phyloP scores from a whole-genome alignment of 1,140 invertebrate species.

The Rhizoglyphus robini region DNA sequence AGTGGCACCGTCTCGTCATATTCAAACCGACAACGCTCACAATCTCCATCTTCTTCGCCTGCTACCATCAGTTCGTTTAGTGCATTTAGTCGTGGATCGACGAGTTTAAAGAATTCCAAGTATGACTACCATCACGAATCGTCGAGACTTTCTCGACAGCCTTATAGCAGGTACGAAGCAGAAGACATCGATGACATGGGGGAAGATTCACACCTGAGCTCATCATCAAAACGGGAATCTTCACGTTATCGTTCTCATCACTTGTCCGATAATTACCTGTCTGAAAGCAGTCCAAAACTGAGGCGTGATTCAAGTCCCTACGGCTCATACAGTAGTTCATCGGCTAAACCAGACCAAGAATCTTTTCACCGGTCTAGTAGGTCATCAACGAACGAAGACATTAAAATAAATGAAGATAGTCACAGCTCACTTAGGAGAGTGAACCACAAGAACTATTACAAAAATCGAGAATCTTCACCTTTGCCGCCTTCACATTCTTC shows the following conservation, averaged over 20 bases:
- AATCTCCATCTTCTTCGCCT: slow-evolving; percentile 3
- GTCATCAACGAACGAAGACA: neutral
- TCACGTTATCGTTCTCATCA: neutral
- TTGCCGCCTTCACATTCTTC: neutral
- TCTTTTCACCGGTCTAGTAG: neutral
- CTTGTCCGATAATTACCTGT: slow-evolving; percentile 11
- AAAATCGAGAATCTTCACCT: neutral
- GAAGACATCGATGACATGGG: slow-evolving; percentile 10
- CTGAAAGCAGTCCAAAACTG: slow-evolving; percentile 15
- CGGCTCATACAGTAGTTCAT: neutral
- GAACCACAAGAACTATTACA: neutral
- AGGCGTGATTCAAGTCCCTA: neutral
- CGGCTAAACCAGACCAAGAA: neutral
- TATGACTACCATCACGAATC: slow-evolving; percentile 15
- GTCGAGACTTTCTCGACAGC: neutral
- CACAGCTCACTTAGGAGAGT: neutral
- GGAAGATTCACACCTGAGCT: slow-evolving; percentile 11
- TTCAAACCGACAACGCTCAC: slow-evolving; percentile 7
- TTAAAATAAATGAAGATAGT: neutral
- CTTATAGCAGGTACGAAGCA: neutral
- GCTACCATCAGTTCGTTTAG: neutral
- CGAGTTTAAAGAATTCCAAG: neutral
- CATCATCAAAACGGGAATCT: slow-evolving; percentile 16
- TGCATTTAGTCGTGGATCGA: neutral
- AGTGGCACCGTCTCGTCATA: neutral